These are phyloP conservation scores for Myripristis murdjan DNA, from an alignment of 2,797 vertebrate genomes.

Conservation along the genomic window DNA sequence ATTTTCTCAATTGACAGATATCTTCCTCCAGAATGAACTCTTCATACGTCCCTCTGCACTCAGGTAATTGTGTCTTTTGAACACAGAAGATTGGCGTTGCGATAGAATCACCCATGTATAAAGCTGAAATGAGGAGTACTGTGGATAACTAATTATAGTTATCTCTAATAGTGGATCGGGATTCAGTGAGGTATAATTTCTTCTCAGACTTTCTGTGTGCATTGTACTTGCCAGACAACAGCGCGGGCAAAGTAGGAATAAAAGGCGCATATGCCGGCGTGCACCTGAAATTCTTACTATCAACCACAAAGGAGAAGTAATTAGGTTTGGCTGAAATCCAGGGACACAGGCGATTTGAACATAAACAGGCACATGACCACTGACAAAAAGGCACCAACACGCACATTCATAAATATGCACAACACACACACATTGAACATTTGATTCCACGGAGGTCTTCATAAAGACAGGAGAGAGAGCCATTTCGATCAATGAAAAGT, in stretches of 20 bases:
- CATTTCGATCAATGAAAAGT: slow-evolving; percentile 11
- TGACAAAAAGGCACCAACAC: slow-evolving; percentile 13
- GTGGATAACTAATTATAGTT: slow-evolving; percentile 62
- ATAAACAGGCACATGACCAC: slow-evolving; percentile 25
- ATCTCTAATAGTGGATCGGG: slow-evolving; percentile 55
- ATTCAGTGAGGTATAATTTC: slow-evolving; percentile 53
- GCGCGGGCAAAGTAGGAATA: slow-evolving; percentile 15
- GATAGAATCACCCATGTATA: slow-evolving; percentile 40
- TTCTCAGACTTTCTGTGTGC: slow-evolving; percentile 39
- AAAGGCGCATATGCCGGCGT: slow-evolving; percentile 9
- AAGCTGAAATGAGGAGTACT: slow-evolving; percentile 38
- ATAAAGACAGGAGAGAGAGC: background rate
- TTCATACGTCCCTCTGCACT: slow-evolving; percentile 41
- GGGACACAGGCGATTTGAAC: slow-evolving; percentile 37
- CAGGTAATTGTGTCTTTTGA: slow-evolving; percentile 57
- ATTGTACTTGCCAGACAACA: slow-evolving; percentile 14
- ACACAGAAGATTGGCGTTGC: slow-evolving; percentile 47
- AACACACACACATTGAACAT: background rate
- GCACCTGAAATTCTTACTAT: slow-evolving; percentile 9
- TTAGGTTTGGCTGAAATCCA: slow-evolving; percentile 34
- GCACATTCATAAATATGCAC: slow-evolving; percentile 1
- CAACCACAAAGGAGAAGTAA: slow-evolving; percentile 45
- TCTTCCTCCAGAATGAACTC: slow-evolving; percentile 52
- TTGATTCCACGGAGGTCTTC: slow-evolving; percentile 4
- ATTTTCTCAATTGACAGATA: slow-evolving; percentile 39